Percentiles rank a stretch among this genome's conserved stretches.
phyloP scores from a whole-genome alignment of 1,140 invertebrate species.

The Philopotamus ludificatus region DNA sequence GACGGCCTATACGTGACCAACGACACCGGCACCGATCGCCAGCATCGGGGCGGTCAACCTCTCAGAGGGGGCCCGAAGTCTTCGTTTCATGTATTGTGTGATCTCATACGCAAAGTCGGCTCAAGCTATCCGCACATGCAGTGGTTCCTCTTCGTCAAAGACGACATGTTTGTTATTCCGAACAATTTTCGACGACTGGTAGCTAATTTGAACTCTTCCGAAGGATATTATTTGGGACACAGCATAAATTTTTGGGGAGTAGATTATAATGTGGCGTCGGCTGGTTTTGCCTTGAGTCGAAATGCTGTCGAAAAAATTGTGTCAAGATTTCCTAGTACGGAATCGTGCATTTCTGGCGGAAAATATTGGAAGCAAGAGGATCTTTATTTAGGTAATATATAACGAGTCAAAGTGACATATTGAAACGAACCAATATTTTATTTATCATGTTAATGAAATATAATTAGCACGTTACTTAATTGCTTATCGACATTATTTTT shows the following conservation, averaged over 20 bases:
- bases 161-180: conserved; percentile 54
- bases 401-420: background rate
- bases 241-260: conserved; percentile 53
- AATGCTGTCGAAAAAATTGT: conserved; percentile 47
- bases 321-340: conserved; percentile 47
- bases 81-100: conserved; percentile 54
- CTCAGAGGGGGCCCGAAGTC: too few relatives aligned
- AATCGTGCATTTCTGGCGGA: conserved; percentile 51
- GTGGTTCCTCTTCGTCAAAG: conserved; percentile 55
- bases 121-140: conserved; percentile 37
- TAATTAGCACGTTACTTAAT: background rate
- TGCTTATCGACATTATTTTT: background rate
- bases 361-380: conserved; percentile 60
- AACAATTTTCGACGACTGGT: conserved; percentile 55
- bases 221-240: conserved; percentile 57
- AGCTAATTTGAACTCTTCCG: conserved; percentile 46
- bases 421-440: too few relatives aligned
- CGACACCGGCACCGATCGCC: too few relatives aligned
- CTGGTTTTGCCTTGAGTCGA: conserved; percentile 56
- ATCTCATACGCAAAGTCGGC: conserved; percentile 49
- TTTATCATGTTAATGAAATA: too few relatives aligned
- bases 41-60: too few relatives aligned
- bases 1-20: too few relatives aligned
- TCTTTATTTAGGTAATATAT: conserved; percentile 55
- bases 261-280: conserved; percentile 54